Conservation (phyloP, 2,888 invertebrate genomes). For the Stenurella melanura region DNA sequence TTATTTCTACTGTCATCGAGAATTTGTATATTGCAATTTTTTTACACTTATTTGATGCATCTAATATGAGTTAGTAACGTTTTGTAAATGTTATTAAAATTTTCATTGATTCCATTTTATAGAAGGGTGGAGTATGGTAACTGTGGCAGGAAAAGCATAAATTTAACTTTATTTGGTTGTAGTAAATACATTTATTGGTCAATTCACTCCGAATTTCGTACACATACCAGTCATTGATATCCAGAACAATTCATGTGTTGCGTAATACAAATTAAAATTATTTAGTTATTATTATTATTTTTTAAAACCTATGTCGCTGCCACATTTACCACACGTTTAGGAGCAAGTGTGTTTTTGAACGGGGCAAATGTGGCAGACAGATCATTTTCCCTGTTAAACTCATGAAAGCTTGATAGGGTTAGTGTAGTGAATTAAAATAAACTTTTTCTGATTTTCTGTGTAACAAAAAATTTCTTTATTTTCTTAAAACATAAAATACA, state of each 20-base stretch:
- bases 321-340: slow-evolving; percentile 14
- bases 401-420: slow-evolving; percentile 20
- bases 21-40: no score
- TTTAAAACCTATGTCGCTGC: slow-evolving; percentile 5
- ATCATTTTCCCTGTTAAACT: slow-evolving; percentile 23
- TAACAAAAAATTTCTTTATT: slow-evolving; percentile 1
- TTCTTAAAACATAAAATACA: slow-evolving; percentile 10
- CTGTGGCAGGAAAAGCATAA: no score
- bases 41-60: no score
- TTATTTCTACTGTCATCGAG: no score
- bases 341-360: slow-evolving; percentile 25
- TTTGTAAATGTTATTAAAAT: no score
- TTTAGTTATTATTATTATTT: slow-evolving; percentile 17
- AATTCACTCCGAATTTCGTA: no score
- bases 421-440: slow-evolving; percentile 24
- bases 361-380: slow-evolving; percentile 31
- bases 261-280: slow-evolving; percentile 21
- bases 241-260: slow-evolving; percentile 20
- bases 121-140: no score
- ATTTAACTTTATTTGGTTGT: no score
- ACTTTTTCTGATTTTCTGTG: slow-evolving; percentile 24
- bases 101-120: no score
- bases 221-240: no score
- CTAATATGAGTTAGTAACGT: no score
- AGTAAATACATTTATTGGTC: no score